phyloP scores from a whole-genome alignment of 2,113 vertebrate genomes.

The Podocnemis expansa region DNA sequence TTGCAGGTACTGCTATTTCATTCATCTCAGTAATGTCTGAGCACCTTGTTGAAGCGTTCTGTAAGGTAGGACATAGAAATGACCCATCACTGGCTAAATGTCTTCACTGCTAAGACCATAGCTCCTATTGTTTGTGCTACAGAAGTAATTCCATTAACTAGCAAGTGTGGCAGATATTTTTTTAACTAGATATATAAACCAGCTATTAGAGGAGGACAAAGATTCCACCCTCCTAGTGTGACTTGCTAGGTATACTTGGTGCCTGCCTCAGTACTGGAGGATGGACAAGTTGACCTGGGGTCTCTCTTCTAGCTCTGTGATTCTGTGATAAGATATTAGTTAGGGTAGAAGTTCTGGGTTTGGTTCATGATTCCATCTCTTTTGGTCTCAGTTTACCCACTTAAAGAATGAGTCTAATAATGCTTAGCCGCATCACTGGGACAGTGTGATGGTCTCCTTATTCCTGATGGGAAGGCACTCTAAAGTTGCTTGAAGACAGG shows the following conservation, averaged over 20 bases:
- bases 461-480: background rate
- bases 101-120: background rate
- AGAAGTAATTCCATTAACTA: accelerated
- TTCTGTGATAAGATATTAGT: no score
- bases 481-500: no score
- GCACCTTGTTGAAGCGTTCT: background rate
- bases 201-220: background rate
- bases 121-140: background rate
- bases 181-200: background rate
- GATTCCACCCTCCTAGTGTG: background rate
- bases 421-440: accelerated
- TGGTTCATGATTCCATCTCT: no score
- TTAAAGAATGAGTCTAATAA: accelerated
- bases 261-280: no score
- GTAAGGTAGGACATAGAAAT: background rate
- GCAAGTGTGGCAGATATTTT: background rate
- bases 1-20: background rate
- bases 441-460: no score
- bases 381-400: background rate
- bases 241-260: background rate
- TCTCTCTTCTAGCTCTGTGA: no score
- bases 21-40: background rate
- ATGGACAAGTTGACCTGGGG: no score
- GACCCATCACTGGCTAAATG: background rate
- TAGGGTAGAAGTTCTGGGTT: no score